Percentiles rank a stretch among this genome's conserved stretches.
These are phyloP conservation scores for Carassius auratus DNA, from an alignment of 2,113 vertebrate species.

Conservation along the genomic window DNA sequence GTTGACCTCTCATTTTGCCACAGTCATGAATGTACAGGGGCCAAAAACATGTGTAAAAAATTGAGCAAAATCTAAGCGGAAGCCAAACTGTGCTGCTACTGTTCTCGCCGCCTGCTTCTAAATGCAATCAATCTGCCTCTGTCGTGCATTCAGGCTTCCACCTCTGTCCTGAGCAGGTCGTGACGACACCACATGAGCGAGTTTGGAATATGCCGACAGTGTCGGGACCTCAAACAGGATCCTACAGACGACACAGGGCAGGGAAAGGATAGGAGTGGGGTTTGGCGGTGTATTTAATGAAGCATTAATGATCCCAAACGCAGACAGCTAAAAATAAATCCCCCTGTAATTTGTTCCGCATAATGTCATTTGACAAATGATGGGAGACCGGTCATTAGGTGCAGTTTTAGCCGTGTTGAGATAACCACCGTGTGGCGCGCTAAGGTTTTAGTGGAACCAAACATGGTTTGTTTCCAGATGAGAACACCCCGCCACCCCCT, in stretches of 20 bases:
- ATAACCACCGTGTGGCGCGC: slow-evolving; percentile 58
- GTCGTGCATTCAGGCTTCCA: background rate
- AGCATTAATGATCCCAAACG: slow-evolving; percentile 64
- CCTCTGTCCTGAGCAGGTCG: slow-evolving; percentile 1
- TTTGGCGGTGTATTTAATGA: slow-evolving; percentile 66
- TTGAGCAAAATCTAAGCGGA: background rate
- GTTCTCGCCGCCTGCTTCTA: slow-evolving; percentile 51
- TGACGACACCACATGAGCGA: slow-evolving; percentile 42
- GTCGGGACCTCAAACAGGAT: slow-evolving; percentile 16
- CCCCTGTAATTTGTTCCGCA: slow-evolving; percentile 59
- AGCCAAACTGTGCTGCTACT: slow-evolving; percentile 36
- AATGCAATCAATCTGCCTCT: slow-evolving; percentile 18
- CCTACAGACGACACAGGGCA: slow-evolving; percentile 55
- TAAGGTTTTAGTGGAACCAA: slow-evolving; percentile 60
- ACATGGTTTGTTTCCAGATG: slow-evolving; percentile 50
- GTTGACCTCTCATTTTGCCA: slow-evolving; percentile 53
- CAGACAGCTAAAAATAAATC: slow-evolving; percentile 58
- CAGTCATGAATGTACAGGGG: slow-evolving; percentile 51
- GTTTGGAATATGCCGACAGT: slow-evolving; percentile 1
- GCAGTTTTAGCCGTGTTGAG: slow-evolving; percentile 64
- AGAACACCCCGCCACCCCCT: slow-evolving; percentile 38
- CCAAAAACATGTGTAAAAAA: slow-evolving; percentile 34
- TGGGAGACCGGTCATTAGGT: slow-evolving; percentile 64
- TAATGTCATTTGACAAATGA: slow-evolving; percentile 62
- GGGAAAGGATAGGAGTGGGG: slow-evolving; percentile 54